Evolutionary conservation across 2,797 vertebrate species (phyloP), one percentile per base, ranked within the genome.

Genomic region (Parauchenoglanis punctatus): DNA sequence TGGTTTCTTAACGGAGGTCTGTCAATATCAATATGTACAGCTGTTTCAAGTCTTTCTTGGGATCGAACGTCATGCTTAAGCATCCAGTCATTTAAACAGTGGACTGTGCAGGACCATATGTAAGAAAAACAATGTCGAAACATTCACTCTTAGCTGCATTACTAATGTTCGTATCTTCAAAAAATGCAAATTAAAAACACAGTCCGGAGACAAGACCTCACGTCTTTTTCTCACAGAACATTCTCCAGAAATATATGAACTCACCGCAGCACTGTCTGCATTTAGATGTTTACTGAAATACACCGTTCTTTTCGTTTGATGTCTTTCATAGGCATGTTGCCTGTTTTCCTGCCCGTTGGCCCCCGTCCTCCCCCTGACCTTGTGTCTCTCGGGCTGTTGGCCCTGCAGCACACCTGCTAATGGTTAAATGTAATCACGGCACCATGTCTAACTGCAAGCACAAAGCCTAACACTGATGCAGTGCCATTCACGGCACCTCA

Each of bases 381-480:
- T 77, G 89, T 93, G 93, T 93, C 95, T 95, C 91, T 91, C 92
- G 92, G 84, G 88, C 93, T 92, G 93, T 93, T 93, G 93, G 85
- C 89, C 93, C 93, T 94, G 90, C 92, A 90, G 92, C 86, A 90
- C 95, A 96, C 95, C 94, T 96, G 96, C 93, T 94, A 94, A 92
- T 94, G 93, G 93, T 96, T 96, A 96, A 92, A 86, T 92, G 93
- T 92, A 92, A 93, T 94, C 94, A 91, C 91, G 91, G 91, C 87
- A 90, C 87, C 84, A 91, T 89, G 90, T 92, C 88, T 92, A 92
- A 91, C 92, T 91, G 84, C 83, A 81, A 92, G 75, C 85, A 81
- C 87, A 84, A 90, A 84, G 81, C 77, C 85, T 68, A 44, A 83
- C 58, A 40, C 73, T 52, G 65, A 23, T 35, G 59, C 67, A 56